Base-by-base conservation (phyloP, 2,888 invertebrate genomes). In the Kuschelorhynchus macadamiae region DNA sequence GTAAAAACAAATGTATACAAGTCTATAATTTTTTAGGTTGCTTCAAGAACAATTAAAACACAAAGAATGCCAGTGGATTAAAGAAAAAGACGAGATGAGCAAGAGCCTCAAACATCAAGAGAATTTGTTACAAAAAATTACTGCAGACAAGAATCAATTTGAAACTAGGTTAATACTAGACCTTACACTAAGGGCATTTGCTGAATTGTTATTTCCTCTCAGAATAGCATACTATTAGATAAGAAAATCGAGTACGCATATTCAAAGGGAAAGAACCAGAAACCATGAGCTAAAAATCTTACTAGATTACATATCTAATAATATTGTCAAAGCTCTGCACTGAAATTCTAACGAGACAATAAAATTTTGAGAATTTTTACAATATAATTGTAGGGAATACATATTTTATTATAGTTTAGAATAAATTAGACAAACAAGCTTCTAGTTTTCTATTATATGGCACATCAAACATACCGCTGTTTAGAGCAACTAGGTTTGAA, bases 81-180 rank as follows among this genome's bases (percentile, higher is more conserved):
- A 79, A 44, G 81, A 82, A 32, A 80, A 78, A 53, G 81, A 82
- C 2, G 82, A 82, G 36, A 50, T 82, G 50, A 70, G 75, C 36
- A 80, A 78, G 39, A 80, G 73, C 33, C 68, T 78, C 41, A 80
- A 78, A 50, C 77, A 78, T 21, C 79, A 81, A 64, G 80, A 80
- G 61, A 77, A 76, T 17, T 62, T 80, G 14, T 63, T 82, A 33
- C 79, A 81, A 42, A 81, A 81, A 65, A 57, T 81, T 42, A 78
- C 77, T 4, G 77, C 79, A 14, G 81, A 82, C 53, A 79, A 80
- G 33, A 76, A 76, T 33, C 75, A 72, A 53, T 77, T 65, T 46
- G 69, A 70, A 60, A 79, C 81, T 62, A 83, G 82, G 83, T 84
- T 82, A 79, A 73, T 83, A 78, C 74, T 82, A 65, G 77, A 79